Conservation (phyloP, 2,888 invertebrate species). For the Diarsia dahlii region DNA sequence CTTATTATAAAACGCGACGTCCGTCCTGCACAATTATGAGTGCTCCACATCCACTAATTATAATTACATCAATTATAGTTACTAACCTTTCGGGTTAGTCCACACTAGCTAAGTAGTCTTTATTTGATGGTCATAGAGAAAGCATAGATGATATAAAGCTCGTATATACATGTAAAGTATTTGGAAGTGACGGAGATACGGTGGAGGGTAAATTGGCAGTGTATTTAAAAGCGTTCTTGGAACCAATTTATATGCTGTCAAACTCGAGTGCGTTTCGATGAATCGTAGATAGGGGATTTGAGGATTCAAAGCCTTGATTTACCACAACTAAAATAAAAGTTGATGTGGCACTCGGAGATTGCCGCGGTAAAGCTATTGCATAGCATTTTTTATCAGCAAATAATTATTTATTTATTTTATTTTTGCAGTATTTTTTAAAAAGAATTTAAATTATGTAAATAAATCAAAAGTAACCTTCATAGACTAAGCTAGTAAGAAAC, state of each 20-base stretch:
- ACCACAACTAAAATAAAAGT: neutral
- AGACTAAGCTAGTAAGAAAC: too few species aligned
- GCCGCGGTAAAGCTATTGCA: too few species aligned
- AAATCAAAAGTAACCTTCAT: too few species aligned
- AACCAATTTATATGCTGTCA: neutral
- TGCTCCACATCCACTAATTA: conserved; percentile 39
- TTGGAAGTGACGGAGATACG: neutral
- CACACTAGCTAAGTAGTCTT: neutral
- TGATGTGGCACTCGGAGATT: too few species aligned
- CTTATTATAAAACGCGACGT: conserved; percentile 50
- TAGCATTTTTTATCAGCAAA: too few species aligned
- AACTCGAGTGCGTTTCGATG: neutral
- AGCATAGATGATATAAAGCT: neutral
- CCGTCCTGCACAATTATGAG: conserved; percentile 45
- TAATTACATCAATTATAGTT: conserved; percentile 51
- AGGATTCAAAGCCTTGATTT: neutral
- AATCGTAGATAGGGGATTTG: neutral
- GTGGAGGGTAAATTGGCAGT: neutral
- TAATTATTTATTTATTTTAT: too few species aligned
- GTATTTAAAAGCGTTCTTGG: neutral
- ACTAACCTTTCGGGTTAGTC: neutral
- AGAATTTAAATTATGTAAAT: too few species aligned
- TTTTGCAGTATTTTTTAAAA: too few species aligned
- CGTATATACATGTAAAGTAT: neutral
- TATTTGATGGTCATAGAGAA: neutral